Evolutionary conservation across 2,888 invertebrate genomes (phyloP), one percentile per base, ranked within the genome.

Genomic region (Cyclophora albipunctata): DNA sequence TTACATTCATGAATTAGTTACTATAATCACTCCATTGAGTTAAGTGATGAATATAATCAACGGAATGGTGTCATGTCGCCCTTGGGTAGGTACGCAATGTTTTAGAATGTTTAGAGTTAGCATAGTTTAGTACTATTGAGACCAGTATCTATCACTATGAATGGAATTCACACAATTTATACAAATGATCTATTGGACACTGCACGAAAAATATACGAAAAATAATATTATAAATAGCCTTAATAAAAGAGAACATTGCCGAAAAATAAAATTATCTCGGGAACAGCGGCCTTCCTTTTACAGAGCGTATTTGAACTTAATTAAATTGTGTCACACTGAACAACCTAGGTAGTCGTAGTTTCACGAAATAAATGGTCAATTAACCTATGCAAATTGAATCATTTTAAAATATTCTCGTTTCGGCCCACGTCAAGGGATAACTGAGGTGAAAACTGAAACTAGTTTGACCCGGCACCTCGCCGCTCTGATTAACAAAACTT

Each of bases 401-500:
- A 80, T 77, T 81, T 78, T 73, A 78, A 77, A 78, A 81, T 77
- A 81, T 74, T 71, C 67, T 65, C 62, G 62, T 60, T 57, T 64
- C 53, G 64, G 63, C 64, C 69, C 60, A 62, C 62, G 68, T 64
- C 71, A 64, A 69, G 77, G 75, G 75, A 72, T 70, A 67, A 61
- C 63, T 51, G 69, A 67, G 72, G 71, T 75, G 73, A 68, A 71
- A 70, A 75, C 73, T 75, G 62, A 59, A 73, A 80, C 74, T 79
- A 80, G 74, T 78, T 78, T 68, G 68, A 73, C 72, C 52, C 58
- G 55, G 63, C 69, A 66, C 69, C 59, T 64, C 69, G 67, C 66
- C 66, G 66, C 72, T 78, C 75, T 82, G 81, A 84, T 82, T 84
- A 81, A 80, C 81, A 70, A 79, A 84, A 84, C 73, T 83, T 84